Evolutionary conservation across 2,113 vertebrate species (phyloP).

Genomic region (Hymenochirus boettgeri): DNA sequence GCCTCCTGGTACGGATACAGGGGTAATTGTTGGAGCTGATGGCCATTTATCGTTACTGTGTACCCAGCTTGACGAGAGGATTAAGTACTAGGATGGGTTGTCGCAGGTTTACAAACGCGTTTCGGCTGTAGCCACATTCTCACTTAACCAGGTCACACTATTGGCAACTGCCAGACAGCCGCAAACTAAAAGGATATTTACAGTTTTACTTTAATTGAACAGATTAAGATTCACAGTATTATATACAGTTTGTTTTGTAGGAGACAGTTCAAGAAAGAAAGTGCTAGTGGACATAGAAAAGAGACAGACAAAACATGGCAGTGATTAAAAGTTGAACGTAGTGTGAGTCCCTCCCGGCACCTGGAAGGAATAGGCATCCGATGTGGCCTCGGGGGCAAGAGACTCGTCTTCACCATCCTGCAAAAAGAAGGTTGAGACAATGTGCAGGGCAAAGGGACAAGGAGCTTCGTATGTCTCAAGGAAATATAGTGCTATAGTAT

Average conservation of each 20-base stretch:
- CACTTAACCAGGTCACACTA: no score
- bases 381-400: conserved; percentile 70
- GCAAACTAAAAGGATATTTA: conserved; percentile 18
- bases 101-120: no score
- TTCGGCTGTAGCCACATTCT: no score
- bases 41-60: no score
- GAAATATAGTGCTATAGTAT: no score
- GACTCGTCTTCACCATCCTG: conserved; percentile 79
- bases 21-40: no score
- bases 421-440: background rate
- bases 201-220: background rate
- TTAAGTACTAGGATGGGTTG: no score
- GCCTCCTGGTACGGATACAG: no score
- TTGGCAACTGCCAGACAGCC: background rate
- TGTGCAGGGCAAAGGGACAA: no score
- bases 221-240: conserved; percentile 23
- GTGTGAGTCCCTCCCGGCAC: conserved; percentile 60
- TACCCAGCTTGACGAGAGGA: no score
- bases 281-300: background rate
- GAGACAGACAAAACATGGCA: background rate
- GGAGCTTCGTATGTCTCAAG: no score
- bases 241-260: conserved; percentile 2
- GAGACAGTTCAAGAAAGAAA: conserved; percentile 7
- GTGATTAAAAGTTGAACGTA: conserved; percentile 75
- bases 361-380: conserved; percentile 71